Base-by-base conservation (phyloP, 2,113 vertebrate genomes). In the Esox niger region DNA sequence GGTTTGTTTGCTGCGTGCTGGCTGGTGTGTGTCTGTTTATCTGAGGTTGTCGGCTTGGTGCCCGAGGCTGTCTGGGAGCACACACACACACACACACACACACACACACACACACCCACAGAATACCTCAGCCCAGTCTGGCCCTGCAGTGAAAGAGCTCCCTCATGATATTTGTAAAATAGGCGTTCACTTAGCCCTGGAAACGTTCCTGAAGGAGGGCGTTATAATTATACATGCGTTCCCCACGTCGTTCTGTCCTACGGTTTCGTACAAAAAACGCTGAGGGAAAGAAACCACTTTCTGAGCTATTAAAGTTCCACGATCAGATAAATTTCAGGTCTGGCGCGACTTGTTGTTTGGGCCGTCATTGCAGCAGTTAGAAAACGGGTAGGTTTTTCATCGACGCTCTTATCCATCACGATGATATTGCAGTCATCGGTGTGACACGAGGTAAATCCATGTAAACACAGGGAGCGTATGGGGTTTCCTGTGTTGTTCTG, bases 121-220 rank as follows among this genome's bases (percentile, higher is more conserved):
- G n/a, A n/a, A n/a, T n/a, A n/a, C n/a, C n/a, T n/a, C 15, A 38
- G 23, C 60, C 31, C 33, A 43, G 9, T 10, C n/a, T 21, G 47
- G n/a, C 47, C n/a, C 25, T 57, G 55, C 55, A 23, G 8, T 57
- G 55, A 27, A 55, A 30, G 61, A 60, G 64, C 75, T 77, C 47
- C 21, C 47, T 52, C 20, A 52, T 20, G 66, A 70, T 72, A 69
- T 64, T 75, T 85, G 78, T 79, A 66, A 79, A 84, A 79, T 73
- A 77, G 47, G 71, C 75, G 74, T 52, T 66, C 13, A 74, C 63
- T 84, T 79, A 84, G 79, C 74, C 23, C 15, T 69, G 77, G 71
- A 76, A 79, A 85, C 73, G 20, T 68, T 74, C 62, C 26, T 26
- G 4, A 13, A 52, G 33, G 33, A 63, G 66, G 69, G 64, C 63